phyloP scores from a whole-genome alignment of 2,113 vertebrate species.

The Pipra filicauda region DNA sequence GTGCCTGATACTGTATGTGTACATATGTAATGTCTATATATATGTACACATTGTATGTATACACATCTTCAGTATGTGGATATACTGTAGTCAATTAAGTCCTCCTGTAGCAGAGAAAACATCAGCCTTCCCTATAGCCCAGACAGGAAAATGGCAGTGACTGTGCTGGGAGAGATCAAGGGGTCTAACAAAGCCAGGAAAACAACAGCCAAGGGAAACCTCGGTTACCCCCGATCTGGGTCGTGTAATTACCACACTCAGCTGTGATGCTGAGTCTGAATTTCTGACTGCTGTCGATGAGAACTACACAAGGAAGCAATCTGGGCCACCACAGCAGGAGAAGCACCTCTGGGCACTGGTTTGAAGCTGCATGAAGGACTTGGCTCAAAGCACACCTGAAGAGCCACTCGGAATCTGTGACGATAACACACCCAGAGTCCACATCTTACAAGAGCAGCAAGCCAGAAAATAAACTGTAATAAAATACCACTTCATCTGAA shows the following conservation, averaged over 20 bases:
- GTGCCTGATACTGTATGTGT: not conserved
- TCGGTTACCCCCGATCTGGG: not conserved
- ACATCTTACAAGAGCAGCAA: not conserved
- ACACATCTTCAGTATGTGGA: too few species aligned
- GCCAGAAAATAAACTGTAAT: not conserved
- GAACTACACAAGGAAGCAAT: not conserved
- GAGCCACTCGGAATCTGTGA: not conserved
- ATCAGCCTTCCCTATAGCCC: not conserved
- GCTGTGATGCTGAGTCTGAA: not conserved
- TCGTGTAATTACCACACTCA: not conserved
- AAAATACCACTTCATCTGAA: accelerated
- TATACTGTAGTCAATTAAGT: not conserved
- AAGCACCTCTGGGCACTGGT: not conserved
- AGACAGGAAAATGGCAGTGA: not conserved
- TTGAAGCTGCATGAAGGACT: not conserved
- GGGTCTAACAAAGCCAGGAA: not conserved
- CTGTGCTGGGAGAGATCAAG: not conserved
- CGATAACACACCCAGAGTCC: too few species aligned
- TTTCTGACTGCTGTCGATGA: not conserved
- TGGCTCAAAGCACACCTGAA: not conserved
- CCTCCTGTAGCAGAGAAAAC: not conserved
- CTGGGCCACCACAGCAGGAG: not conserved
- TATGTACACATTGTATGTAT: not conserved
- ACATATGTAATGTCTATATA: too few species aligned
- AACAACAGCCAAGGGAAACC: not conserved